phyloP scores from a whole-genome alignment of 2,888 invertebrate species.

The Rhamnusium bicolor region DNA sequence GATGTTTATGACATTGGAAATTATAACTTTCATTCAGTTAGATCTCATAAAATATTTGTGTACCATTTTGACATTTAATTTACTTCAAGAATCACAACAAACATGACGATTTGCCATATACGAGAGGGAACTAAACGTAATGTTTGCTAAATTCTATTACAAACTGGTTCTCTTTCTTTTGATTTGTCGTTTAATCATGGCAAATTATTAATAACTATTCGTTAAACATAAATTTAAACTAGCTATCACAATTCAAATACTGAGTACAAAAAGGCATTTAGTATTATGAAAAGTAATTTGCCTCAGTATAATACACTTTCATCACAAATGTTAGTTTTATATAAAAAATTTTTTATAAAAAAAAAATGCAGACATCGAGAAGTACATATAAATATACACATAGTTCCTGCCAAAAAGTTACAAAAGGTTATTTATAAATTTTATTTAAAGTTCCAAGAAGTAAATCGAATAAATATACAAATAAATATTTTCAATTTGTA shows the following conservation, averaged over 20 bases:
- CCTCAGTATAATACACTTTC: background rate
- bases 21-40: too few species aligned
- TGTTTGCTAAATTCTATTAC: background rate
- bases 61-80: too few species aligned
- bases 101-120: too few species aligned
- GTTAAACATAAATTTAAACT: constrained; percentile 2
- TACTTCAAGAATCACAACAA: too few species aligned
- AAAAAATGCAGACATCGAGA: background rate
- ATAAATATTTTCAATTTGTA: too few species aligned
- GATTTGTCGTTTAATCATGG: background rate
- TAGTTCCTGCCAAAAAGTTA: background rate
- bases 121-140: too few species aligned
- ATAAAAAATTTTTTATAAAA: background rate
- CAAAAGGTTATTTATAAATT: too few species aligned
- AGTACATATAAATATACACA: background rate
- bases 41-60: too few species aligned
- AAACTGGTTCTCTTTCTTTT: background rate
- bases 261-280: constrained; percentile 2
- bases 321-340: background rate
- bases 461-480: too few species aligned
- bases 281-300: background rate
- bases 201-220: background rate
- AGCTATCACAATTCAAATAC: constrained; percentile 8
- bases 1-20: too few species aligned
- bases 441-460: too few species aligned